Evolutionary conservation across 1,140 invertebrate genomes (phyloP), one percentile per base, ranked within the genome.

Genomic region (Ceratoteleas bidentatus): DNA sequence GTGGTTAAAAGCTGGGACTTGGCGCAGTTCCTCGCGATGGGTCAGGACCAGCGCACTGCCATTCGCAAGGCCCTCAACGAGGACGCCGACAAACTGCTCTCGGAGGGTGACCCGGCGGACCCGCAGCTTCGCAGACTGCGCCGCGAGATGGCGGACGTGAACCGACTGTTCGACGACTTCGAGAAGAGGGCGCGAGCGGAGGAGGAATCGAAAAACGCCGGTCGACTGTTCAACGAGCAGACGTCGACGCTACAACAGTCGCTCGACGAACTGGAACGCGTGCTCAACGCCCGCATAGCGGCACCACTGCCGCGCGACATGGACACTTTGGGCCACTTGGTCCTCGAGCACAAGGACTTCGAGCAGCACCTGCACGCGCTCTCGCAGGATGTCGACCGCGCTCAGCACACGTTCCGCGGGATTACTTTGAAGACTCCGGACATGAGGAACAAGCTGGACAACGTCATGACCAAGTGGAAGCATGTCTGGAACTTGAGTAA

Each of bases 1-100:
- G 85, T 98, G 14, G 97, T 99, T 33, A 98, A 98, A 89, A 95
- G 96, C 76, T 99, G 98, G 98, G 98, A 99, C 88, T 93, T 99
- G 70, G 94, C 95, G 52, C 93, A 98, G 93, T 99, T 99, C 90
- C 93, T 98, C 83, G 96, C 96, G 2, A 98, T 99, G 95, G 98
- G 98, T 53, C 96, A 97, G 6, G 96, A 98, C 85, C 97, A 99
- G 90, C 93, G 98, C 8, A 98, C 98, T 64, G 97, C 97, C 14
- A 99, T 99, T 83, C 94, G 98, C 49, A 96, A 95, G 65, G 98
- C 98, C 0, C 90, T 99, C 14, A 99, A 99, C 91, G 98, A 99
- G 85, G 98, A 99, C 90, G 97, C 98, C 0, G 96, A 99, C 85
- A 99, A 99, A 86, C 90, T 99, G 16, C 92, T 99, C 6, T 94